phyloP scores from a whole-genome alignment of 2,888 invertebrate genomes.

The Coremacera marginata region DNA sequence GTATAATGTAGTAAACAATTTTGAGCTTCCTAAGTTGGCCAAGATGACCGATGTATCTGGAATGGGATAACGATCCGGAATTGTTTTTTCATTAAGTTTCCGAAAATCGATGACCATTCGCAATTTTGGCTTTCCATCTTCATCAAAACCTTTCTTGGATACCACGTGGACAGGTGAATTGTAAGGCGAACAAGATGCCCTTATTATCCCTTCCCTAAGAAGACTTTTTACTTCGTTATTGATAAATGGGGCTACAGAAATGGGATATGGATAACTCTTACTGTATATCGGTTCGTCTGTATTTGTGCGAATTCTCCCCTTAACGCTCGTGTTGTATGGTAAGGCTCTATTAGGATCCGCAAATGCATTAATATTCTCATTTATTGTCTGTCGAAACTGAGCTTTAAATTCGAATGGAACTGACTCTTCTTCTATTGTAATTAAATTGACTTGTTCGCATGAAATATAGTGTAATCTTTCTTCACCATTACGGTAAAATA shows the following conservation, averaged over 20 bases:
- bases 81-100: constrained; percentile 40
- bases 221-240: constrained; percentile 41
- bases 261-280: constrained; percentile 35
- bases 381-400: constrained; percentile 16
- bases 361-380: constrained; percentile 41
- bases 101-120: constrained; percentile 43
- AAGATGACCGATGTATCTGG: constrained; percentile 15
- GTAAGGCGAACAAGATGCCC: not conserved
- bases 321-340: constrained; percentile 38
- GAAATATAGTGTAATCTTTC: not conserved
- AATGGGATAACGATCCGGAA: constrained; percentile 20
- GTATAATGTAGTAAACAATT: constrained; percentile 33
- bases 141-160: constrained; percentile 6
- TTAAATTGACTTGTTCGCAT: constrained; percentile 9
- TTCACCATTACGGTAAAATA: constrained; percentile 24
- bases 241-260: constrained; percentile 39
- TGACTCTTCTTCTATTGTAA: not conserved
- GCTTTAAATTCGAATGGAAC: not conserved
- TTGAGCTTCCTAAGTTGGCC: constrained; percentile 25
- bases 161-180: not conserved
- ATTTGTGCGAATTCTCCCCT: constrained; percentile 35
- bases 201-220: constrained; percentile 38
- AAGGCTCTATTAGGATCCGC: constrained; percentile 38
- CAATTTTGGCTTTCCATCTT: constrained; percentile 37
- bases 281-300: constrained; percentile 40